phyloP scores from a whole-genome alignment of 2,888 invertebrate genomes.

The Drosophila quinaria region DNA sequence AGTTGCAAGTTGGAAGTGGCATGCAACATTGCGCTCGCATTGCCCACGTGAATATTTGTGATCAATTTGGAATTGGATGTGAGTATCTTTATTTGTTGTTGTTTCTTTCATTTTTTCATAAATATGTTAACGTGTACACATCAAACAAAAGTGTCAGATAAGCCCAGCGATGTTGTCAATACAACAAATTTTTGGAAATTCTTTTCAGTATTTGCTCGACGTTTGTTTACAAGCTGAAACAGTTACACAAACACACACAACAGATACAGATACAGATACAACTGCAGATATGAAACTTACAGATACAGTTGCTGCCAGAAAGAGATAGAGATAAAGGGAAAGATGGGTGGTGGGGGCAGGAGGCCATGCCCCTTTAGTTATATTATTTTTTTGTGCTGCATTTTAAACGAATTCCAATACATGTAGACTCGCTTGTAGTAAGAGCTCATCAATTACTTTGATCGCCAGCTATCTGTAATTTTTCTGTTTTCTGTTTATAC shows the following conservation, averaged over 20 bases:
- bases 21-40: slow-evolving; percentile 19
- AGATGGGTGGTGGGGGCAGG: neutral
- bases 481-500: slow-evolving; percentile 1
- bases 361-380: slow-evolving; percentile 8
- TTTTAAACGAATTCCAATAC: slow-evolving; percentile 36
- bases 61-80: slow-evolving; percentile 8
- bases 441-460: slow-evolving; percentile 43
- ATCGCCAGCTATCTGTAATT: slow-evolving; percentile 30
- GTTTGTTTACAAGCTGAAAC: slow-evolving; percentile 68
- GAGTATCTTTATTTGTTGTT: neutral
- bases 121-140: slow-evolving; percentile 57
- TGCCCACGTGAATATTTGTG: slow-evolving; percentile 16
- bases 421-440: slow-evolving; percentile 14
- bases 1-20: slow-evolving; percentile 9
- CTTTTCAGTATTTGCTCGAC: slow-evolving; percentile 57
- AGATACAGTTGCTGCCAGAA: slow-evolving; percentile 26
- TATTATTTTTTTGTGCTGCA: slow-evolving; percentile 16
- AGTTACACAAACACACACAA: slow-evolving; percentile 63
- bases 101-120: slow-evolving; percentile 16
- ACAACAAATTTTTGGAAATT: slow-evolving; percentile 56
- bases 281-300: slow-evolving; percentile 10
- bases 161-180: slow-evolving; percentile 69
- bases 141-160: slow-evolving; percentile 61
- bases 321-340: neutral
- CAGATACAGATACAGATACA: slow-evolving; percentile 9